Percentiles rank a stretch among this genome's conserved stretches.
These are phyloP conservation scores for Piezodorus guildinii DNA, from an alignment of 1,140 invertebrate genomes.

Conservation along the genomic window DNA sequence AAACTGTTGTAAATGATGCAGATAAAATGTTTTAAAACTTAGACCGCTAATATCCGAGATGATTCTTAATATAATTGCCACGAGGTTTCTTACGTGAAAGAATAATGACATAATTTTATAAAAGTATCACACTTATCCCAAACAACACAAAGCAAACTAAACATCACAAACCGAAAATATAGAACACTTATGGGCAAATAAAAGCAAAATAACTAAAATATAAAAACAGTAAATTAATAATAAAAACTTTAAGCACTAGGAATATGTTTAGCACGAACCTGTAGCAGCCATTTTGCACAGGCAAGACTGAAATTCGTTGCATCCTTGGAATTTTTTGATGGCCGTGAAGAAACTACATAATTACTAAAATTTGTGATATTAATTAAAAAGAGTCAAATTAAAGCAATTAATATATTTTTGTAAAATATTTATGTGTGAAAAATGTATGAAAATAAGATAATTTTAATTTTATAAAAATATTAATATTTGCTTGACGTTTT, in stretches of 20 bases:
- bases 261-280: slow-evolving; percentile 20
- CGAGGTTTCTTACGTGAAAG: slow-evolving; percentile 13
- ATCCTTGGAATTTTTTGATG: neutral
- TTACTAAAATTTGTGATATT: too few relatives aligned
- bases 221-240: neutral
- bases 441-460: too few relatives aligned
- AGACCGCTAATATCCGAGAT: neutral
- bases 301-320: slow-evolving; percentile 6
- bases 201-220: neutral
- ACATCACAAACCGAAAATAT: neutral
- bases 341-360: neutral
- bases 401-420: too few relatives aligned
- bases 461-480: too few relatives aligned
- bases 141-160: neutral
- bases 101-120: neutral
- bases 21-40: too few relatives aligned
- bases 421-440: too few relatives aligned
- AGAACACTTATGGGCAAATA: neutral
- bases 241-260: neutral
- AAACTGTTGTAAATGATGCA: too few relatives aligned
- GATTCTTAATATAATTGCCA: slow-evolving; percentile 4
- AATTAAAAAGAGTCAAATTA: too few relatives aligned
- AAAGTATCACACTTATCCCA: neutral
- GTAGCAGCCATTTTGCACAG: slow-evolving; percentile 21
- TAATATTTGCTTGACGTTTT: too few relatives aligned